A percentile compares a stretch with the other conserved stretches of the same genome.
phyloP scores from a whole-genome alignment of 1,140 invertebrate genomes.

The Geopemphigus sp. region DNA sequence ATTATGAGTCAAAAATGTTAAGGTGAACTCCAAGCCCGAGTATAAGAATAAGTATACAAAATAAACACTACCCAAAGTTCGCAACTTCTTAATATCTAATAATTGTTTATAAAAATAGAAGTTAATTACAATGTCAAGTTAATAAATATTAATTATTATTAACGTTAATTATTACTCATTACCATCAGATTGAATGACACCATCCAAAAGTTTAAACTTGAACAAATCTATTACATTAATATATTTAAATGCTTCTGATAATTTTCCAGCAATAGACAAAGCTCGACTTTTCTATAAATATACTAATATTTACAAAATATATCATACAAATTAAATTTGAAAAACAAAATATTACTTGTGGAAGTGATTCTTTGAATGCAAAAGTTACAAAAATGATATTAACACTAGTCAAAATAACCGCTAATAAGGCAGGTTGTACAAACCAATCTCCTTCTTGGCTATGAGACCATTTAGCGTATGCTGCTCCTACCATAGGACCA shows the following conservation, averaged over 20 bases:
- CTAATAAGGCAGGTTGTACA: conserved; percentile 80
- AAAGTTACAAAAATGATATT: conserved; percentile 77
- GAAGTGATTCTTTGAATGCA: conserved; percentile 84
- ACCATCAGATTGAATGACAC: conserved; percentile 57
- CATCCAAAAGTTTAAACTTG: conserved; percentile 66
- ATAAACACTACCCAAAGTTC: conserved; percentile 78
- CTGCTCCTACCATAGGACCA: conserved; percentile 90
- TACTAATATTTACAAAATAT: background rate
- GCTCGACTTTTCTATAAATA: conserved; percentile 65
- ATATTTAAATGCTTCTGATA: conserved; percentile 72
- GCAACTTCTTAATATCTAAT: conserved; percentile 66
- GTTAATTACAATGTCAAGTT: background rate
- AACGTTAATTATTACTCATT: background rate
- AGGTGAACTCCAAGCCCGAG: conserved; percentile 94
- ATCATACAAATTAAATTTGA: background rate
- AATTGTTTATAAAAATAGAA: conserved; percentile 21
- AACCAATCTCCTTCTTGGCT: conserved; percentile 71
- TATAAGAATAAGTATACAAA: conserved; percentile 96
- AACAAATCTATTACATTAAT: conserved; percentile 71
- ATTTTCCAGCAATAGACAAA: conserved; percentile 64
- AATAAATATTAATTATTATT: conserved; percentile 4
- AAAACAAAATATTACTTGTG: conserved; percentile 60
- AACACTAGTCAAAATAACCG: conserved; percentile 71
- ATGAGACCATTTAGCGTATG: conserved; percentile 74
- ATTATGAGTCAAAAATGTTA: conserved; percentile 95